These are phyloP conservation scores for Cryptocephalus primarius DNA, from an alignment of 2,888 invertebrate genomes.

Conservation along the genomic window DNA sequence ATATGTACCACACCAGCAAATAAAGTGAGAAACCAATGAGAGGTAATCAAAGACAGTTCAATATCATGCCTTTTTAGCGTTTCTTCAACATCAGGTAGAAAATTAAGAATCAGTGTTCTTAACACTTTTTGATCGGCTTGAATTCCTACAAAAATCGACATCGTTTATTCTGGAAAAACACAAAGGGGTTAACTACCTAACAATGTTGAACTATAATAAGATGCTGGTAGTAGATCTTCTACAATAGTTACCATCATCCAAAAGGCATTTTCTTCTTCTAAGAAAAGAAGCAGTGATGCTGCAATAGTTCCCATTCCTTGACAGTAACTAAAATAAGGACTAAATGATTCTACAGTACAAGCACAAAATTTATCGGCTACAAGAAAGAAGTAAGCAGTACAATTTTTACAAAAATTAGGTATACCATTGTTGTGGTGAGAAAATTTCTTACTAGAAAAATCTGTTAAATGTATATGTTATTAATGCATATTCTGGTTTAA, in stretches of 20 bases:
- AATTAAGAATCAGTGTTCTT: constrained; percentile 79
- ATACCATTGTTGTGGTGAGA: too few species aligned
- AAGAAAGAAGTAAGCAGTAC: too few species aligned
- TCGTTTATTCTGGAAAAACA: background rate
- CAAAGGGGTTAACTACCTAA: constrained; percentile 42
- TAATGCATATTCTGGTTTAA: too few species aligned
- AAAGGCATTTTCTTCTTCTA: constrained; percentile 98
- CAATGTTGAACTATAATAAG: constrained; percentile 91
- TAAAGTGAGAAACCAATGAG: constrained; percentile 95
- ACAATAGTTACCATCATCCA: constrained; percentile 99
- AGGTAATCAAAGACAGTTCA: constrained; percentile 87
- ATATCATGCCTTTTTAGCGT: constrained; percentile 90
- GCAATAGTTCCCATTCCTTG: constrained; percentile 87
- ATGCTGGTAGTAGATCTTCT: constrained; percentile 95
- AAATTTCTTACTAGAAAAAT: too few species aligned
- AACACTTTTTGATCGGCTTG: constrained; percentile 96
- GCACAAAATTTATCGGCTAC: too few species aligned
- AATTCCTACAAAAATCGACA: constrained; percentile 46
- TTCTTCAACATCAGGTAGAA: constrained; percentile 80
- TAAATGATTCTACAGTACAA: background rate
- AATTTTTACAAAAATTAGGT: too few species aligned
- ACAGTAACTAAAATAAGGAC: constrained; percentile 48
- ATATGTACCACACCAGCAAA: constrained; percentile 96
- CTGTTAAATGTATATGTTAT: too few species aligned
- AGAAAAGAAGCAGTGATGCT: constrained; percentile 79